Base-by-base conservation (phyloP, 2,888 invertebrate species). In the Dolichomitus sp. region DNA sequence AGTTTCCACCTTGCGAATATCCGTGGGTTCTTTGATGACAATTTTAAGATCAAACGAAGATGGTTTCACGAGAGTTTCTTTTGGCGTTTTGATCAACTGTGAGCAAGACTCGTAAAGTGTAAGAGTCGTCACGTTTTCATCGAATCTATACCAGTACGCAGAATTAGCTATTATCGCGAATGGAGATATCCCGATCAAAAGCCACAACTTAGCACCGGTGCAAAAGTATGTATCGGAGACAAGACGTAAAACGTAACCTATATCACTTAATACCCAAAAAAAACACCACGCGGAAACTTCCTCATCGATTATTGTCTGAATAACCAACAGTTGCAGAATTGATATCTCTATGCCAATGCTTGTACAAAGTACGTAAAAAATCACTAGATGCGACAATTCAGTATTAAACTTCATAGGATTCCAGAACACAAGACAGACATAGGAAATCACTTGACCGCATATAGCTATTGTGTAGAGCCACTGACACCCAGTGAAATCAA, bases 281-380 rank as follows among this genome's bases (percentile, higher is more conserved):
- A 84, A 76, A 65, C 84, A 84, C 84, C 82, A 82, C 0, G 82
- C 54, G 1, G 84, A 72, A 6, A 84, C 79, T 76, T 84, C 84
- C 17, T 82, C 75, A 6, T 84, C 76, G 11, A 72, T 78, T 9
- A 84, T 23, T 2, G 80, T 82, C 19, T 77, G 75, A 14, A 84
- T 33, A 19, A 74, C 68, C 9, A 82, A 45, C 4, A 82, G 45
- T 14, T 80, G 81, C 66, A 82, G 12, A 12, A 84, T 52, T 23
- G 73, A 76, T 17, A 30, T 59, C 61, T 76, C 80, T 0, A 84
- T n/a, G 17, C 79, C 63, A 19, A 69, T 30, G 33, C 82, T 73
- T 11, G 37, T 52, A 45, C 75, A 82, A 5, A 84, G 33, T n/a
- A 76, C 17, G 14, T 69, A 42, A 63, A 73, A 73, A 33, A 82